Conservation (phyloP, 2,797 vertebrate genomes). For the Microhierax caerulescens region DNA sequence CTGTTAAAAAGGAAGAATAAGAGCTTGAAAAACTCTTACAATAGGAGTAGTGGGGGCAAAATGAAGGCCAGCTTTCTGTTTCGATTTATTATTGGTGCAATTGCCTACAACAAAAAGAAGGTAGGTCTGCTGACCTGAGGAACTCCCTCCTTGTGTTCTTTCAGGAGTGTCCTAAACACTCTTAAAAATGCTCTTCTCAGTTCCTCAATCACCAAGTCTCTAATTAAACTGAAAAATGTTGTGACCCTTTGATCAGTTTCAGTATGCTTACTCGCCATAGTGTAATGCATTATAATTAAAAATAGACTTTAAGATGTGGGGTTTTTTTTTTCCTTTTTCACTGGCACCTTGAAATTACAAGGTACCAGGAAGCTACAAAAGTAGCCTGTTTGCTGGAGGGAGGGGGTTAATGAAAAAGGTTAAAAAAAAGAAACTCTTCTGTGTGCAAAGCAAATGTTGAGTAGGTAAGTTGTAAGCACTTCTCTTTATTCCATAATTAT, state of each 20-base stretch:
- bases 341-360: conserved; percentile 7
- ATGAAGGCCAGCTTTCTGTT: background rate
- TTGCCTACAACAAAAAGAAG: background rate
- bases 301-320: conserved; percentile 54
- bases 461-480: conserved; percentile 83
- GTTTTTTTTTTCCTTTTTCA: background rate
- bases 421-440: conserved; percentile 9
- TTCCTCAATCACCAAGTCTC: background rate
- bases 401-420: conserved; percentile 53
- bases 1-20: conserved; percentile 6
- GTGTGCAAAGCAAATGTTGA: conserved; percentile 71
- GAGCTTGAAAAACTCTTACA: background rate
- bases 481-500: conserved; percentile 86
- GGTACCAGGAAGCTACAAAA: conserved; percentile 50
- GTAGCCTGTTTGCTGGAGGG: conserved; percentile 58
- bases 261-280: background rate
- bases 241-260: background rate
- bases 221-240: background rate
- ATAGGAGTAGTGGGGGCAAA: background rate
- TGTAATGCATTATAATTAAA: conserved; percentile 73
- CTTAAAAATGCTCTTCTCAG: background rate
- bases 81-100: background rate
- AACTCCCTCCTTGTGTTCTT: background rate
- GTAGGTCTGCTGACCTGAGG: background rate
- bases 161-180: background rate